Conservation (phyloP, 2,888 invertebrate species). For the Icerya purchasi region DNA sequence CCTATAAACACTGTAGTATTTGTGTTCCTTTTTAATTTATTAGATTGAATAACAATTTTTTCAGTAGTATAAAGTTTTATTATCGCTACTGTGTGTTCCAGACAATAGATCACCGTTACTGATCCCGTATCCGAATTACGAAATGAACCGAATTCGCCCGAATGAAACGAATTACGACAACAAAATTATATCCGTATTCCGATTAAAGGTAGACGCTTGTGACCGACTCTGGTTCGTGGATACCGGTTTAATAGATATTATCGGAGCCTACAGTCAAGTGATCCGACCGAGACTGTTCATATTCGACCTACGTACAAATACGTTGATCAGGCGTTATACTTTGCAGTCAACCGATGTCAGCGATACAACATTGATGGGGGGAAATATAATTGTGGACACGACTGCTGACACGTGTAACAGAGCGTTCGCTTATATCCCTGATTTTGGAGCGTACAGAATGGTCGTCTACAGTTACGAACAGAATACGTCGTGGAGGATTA, state of each 20-base stretch:
- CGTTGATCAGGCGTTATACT: slow-evolving; percentile 41
- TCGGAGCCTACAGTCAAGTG: slow-evolving; percentile 32
- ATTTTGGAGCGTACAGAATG: slow-evolving; percentile 44
- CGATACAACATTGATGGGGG: slow-evolving; percentile 52
- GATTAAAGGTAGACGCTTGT: slow-evolving; percentile 49
- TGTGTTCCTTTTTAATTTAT: too few relatives aligned
- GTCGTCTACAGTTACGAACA: slow-evolving; percentile 53
- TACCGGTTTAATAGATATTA: slow-evolving; percentile 52
- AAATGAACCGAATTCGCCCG: slow-evolving; percentile 26
- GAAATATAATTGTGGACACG: slow-evolving; percentile 50
- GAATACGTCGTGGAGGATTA: slow-evolving; percentile 54
- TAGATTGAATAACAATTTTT: too few relatives aligned
- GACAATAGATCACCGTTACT: slow-evolving; percentile 37
- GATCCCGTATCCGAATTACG: slow-evolving; percentile 56
- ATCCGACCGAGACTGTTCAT: slow-evolving; percentile 43
- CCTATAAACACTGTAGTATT: too few relatives aligned
- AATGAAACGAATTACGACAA: slow-evolving; percentile 13
- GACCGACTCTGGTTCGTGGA: slow-evolving; percentile 60
- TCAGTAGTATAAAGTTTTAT: too few relatives aligned
- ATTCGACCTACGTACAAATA: slow-evolving; percentile 54
- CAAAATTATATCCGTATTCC: slow-evolving; percentile 41
- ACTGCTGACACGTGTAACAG: slow-evolving; percentile 44
- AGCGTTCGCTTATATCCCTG: slow-evolving; percentile 56
- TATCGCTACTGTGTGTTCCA: slow-evolving; percentile 16
- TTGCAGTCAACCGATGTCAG: slow-evolving; percentile 45